A percentile compares a stretch with the other conserved stretches of the same genome.
Evolutionary conservation across 2,888 invertebrate genomes (phyloP).

Genomic region (Agrochola lychnidis): DNA sequence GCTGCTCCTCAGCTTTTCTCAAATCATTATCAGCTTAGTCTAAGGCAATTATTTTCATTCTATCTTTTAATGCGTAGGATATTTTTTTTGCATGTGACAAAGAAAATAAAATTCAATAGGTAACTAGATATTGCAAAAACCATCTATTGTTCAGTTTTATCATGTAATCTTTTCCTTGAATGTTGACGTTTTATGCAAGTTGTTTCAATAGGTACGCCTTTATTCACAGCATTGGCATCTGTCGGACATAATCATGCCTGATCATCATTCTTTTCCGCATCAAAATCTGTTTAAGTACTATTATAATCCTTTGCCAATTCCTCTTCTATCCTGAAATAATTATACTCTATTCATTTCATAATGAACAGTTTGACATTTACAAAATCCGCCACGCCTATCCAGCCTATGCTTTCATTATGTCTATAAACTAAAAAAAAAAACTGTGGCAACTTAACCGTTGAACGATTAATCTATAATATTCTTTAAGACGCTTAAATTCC

Average conservation of each 20-base stretch:
- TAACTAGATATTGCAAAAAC: conserved; percentile 34
- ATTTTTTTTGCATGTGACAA: conserved; percentile 12
- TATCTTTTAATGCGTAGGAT: neutral
- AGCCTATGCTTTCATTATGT: neutral
- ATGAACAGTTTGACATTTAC: neutral
- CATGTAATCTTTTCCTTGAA: conserved; percentile 16
- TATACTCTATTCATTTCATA: neutral
- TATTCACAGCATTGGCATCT: neutral
- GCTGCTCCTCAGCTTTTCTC: neutral
- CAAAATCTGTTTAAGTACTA: neutral
- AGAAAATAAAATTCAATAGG: conserved; percentile 31
- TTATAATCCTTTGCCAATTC: neutral
- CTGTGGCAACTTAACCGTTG: neutral
- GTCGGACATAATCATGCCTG: neutral
- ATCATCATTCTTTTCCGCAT: neutral
- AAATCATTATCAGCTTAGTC: neutral
- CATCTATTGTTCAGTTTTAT: conserved; percentile 37
- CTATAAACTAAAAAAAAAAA: neutral
- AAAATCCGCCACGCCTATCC: neutral
- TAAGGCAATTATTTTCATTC: conserved; percentile 3
- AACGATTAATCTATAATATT: neutral
- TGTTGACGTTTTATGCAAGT: conserved; percentile 15
- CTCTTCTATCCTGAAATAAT: neutral
- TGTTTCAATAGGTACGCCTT: neutral
- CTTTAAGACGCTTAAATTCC: neutral